Base-by-base conservation (phyloP, 1,140 invertebrate genomes). In the Notospermus geniculatus region DNA sequence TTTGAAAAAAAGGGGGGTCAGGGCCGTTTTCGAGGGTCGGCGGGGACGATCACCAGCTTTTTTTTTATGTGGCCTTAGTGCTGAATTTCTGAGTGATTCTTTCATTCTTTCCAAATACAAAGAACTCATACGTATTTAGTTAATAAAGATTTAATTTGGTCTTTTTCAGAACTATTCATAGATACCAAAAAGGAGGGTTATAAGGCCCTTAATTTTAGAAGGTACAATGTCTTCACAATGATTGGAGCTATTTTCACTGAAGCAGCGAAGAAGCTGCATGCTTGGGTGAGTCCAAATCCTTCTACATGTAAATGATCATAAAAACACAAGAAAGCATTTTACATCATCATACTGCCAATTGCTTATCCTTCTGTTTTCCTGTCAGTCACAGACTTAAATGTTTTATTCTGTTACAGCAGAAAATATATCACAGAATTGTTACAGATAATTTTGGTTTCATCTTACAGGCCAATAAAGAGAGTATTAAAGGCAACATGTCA, bases 161-260 rank as follows among this genome's bases (percentile, higher is more conserved):
- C 11, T 28, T 60, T 85, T 83, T 64, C 83, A 87, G 88, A 88
- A 61, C 71, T 88, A n/a, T 88, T 84, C 74, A 82, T 87, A 62
- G 86, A 87, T 43, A 80, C 80, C 23, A 82, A 87, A 30, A 82
- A 86, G 64, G 82, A 85, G 23, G 83, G 84, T 2, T 88, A 87
- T 64, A 81, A 84, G 59, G 79, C 74, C 2, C 66, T 88, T 32
- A 84, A 84, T n/a, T 88, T 86, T 74, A 86, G 86, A 64, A 75
- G 76, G 76, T 78, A 68, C 39, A 57, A 55, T 64, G 69, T 22
- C 1, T 58, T 30, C 28, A 29, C 9, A 1, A 39, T 28, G 15
- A 43, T 45, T 30, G 15, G 9, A 27, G 54, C 54, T 56, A 27
- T 56, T 30, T 56, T 56, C 28, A n/a, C 19, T n/a, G 46, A 50